A percentile compares a stretch with the other conserved stretches of the same genome.
These are phyloP conservation scores for Hippotragus niger DNA, from an alignment of 2,113 vertebrate genomes.

Conservation along the genomic window DNA sequence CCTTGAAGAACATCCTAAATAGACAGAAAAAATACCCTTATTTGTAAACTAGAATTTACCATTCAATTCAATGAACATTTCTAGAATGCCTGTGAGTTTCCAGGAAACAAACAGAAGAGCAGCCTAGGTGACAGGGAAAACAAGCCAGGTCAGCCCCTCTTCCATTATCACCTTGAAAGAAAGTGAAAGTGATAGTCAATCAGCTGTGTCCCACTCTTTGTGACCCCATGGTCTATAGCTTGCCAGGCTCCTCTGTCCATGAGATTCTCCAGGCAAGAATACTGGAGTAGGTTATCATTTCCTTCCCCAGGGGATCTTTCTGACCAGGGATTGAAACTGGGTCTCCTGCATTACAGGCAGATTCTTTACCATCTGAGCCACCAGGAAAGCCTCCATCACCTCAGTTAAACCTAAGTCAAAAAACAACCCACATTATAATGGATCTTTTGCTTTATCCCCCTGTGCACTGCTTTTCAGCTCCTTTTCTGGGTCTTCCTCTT, in stretches of 20 bases:
- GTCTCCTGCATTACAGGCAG: not conserved
- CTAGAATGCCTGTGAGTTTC: not conserved
- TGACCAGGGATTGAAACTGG: not conserved
- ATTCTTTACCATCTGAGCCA: not conserved
- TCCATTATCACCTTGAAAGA: not conserved
- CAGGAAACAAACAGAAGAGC: not conserved
- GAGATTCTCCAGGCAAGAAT: not conserved
- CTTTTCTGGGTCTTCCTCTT: not conserved
- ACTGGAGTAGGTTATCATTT: not conserved
- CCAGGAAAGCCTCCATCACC: not conserved
- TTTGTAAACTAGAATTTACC: not conserved
- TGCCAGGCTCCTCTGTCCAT: not conserved
- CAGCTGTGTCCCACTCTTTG: not conserved
- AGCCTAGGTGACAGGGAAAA: no score
- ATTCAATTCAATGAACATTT: not conserved
- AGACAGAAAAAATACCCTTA: not conserved
- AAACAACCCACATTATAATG: not conserved
- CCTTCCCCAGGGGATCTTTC: not conserved
- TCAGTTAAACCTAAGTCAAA: not conserved
- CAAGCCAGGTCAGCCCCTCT: not conserved
- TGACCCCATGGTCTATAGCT: not conserved
- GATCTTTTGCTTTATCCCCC: not conserved
- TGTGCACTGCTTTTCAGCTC: not conserved
- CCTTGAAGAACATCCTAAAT: not conserved
- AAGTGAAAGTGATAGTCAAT: not conserved